Evolutionary conservation across 2,888 invertebrate species (phyloP), one percentile per base, ranked within the genome.

Genomic region (Chloroclystis v-ata): DNA sequence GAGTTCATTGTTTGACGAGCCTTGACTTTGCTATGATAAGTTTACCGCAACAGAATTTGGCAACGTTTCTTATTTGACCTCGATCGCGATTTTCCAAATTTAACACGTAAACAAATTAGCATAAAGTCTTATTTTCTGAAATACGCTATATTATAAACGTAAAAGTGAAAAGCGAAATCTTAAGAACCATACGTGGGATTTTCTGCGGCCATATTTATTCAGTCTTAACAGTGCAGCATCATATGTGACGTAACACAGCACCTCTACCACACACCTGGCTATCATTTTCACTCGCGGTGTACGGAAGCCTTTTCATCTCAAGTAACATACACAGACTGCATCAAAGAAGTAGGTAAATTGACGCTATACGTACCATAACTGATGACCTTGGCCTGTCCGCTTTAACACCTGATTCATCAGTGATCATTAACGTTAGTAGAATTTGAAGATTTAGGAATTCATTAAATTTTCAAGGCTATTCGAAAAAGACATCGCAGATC

Each of bases 391-490:
- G 57, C 44, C 51, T 49, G 57, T 57, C 59, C 59, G 60, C 60
- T 56, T 60, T 56, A 49, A 65, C 56, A 60, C 65, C 65, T 75
- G 73, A 81, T 63, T 82, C 76, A 78, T 72, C 66, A 47, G 53
- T 65, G 71, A 70, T 74, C 67, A 66, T 67, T 66, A 67, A 56
- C 52, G 55, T 60, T 68, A 61, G 33, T 46, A 29, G 35, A 52
- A 43, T 56, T 58, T 54, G 49, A 29, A 4, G 51, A 52, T 44
- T 55, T 51, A 55, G 52, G 44, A 33, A 38, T 51, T 33, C 32
- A n/a, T 33, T n/a, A 4, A 16, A 14, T n/a, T n/a, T 14, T 33
- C n/a, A 33, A 10, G 11, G 20, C 20, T 1, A 16, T 20, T 6
- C 10, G 10, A 8, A 1, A 10, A 10, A 24, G 4, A 35, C 8